Base-by-base conservation (phyloP, 2,888 invertebrate species). In the Plagiodera versicolora region DNA sequence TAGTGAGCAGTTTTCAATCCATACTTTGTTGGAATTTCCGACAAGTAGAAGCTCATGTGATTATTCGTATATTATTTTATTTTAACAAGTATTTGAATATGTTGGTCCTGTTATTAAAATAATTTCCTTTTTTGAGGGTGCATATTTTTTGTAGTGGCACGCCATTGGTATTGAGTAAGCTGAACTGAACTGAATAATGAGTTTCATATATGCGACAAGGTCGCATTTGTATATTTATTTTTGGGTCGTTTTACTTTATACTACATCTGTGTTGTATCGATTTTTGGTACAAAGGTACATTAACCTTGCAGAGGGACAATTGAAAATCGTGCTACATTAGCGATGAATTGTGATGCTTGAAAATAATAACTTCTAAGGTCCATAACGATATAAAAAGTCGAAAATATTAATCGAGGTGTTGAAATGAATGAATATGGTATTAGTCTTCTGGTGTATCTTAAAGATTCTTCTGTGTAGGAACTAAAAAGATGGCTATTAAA, bases 181-280 rank as follows among this genome's bases (percentile, higher is more conserved):
- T 8, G 56, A 58, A 56, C 58, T 8, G 56, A 58, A 56, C 49
- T 51, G 57, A 45, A 54, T 63, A 63, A 63, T 63, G 58, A 56
- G 49, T 50, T 60, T 53, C 58, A 54, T 58, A 63, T 63, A 58
- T 63, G 60, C 49, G 54, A 56, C 63, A 63, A 63, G 63, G 63
- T 63, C 63, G 59, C 50, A 60, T 56, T 59, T 63, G 56, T 63
- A 57, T 63, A 53, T 61, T 57, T 61, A 59, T 57, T 59, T 61
- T 61, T 47, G 61, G 53, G 53, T 49, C 61, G 52, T 53, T 47
- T 48, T 53, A 39, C 53, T 49, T 56, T 61, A 61, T 53, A 48
- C 57, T 56, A 56, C 60, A 54, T 39, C 49, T 52, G 56, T 60
- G 56, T 39, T 35, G 50, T 56, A 53, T 61, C 30, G 61, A 61